A percentile compares a stretch with the other conserved stretches of the same genome.
Evolutionary conservation across 2,113 vertebrate genomes (phyloP).

Genomic region (Nettapus auritus): DNA sequence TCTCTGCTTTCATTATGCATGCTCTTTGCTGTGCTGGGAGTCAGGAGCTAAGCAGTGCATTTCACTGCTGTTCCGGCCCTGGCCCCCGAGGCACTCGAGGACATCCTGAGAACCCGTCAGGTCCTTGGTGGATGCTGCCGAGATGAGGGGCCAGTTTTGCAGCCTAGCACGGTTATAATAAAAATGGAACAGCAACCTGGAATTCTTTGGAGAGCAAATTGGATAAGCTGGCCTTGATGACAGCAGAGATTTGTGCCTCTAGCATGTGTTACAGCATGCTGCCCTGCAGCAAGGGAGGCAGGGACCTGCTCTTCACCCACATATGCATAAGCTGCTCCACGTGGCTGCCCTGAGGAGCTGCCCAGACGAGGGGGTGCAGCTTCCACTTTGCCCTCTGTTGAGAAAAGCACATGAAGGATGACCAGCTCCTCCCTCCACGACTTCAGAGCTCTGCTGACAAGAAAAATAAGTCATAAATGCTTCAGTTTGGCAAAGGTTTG

Average conservation of each 20-base stretch:
- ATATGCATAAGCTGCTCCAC: neutral
- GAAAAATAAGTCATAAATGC: neutral
- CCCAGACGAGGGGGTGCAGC: neutral
- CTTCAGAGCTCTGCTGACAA: neutral
- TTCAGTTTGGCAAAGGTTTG: neutral
- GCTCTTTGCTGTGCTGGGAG: neutral
- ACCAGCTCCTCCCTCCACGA: rapidly evolving
- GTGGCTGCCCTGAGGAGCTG: neutral
- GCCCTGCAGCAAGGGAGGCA: rapidly evolving
- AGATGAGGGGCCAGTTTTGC: neutral
- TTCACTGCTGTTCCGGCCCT: neutral
- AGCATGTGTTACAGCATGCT: neutral
- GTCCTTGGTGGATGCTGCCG: neutral
- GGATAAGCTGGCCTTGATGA: neutral
- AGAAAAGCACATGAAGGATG: neutral
- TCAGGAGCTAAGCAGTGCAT: neutral
- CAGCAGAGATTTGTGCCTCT: neutral
- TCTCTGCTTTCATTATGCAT: neutral
- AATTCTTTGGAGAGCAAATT: neutral
- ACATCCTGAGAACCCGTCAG: neutral
- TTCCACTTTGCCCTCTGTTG: neutral
- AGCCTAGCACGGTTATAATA: neutral
- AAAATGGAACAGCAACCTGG: neutral
- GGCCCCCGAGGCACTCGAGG: rapidly evolving
- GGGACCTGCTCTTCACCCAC: neutral